Evolutionary conservation across 2,113 vertebrate species (phyloP).

Genomic region (Callocephalon fimbriatum): DNA sequence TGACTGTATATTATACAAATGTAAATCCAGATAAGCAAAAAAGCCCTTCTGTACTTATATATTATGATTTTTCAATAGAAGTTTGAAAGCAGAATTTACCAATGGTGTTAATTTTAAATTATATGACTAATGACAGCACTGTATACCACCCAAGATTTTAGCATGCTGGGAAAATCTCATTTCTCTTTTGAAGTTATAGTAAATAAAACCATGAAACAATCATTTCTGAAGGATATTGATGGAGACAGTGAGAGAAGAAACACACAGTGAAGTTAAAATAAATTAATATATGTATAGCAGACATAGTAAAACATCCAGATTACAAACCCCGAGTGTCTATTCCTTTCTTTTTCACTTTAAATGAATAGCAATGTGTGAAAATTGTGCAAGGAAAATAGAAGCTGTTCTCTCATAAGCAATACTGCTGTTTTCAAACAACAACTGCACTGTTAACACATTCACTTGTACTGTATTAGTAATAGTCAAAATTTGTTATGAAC

Average conservation of each 20-base stretch:
- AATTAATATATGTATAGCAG: not conserved
- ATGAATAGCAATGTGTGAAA: slow-evolving; percentile 36
- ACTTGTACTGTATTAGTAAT: slow-evolving; percentile 43
- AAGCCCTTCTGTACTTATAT: not conserved
- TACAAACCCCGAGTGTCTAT: not conserved
- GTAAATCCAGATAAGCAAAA: not conserved
- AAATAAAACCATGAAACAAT: not conserved
- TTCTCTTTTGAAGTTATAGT: slow-evolving; percentile 31
- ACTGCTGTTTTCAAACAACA: slow-evolving; percentile 22
- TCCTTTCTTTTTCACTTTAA: slow-evolving; percentile 35
- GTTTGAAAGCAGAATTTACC: slow-evolving; percentile 25
- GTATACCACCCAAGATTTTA: slow-evolving; percentile 25
- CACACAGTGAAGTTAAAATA: not conserved
- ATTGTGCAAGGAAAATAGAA: slow-evolving; percentile 34
- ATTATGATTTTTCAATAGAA: slow-evolving; percentile 16
- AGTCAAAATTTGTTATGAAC: not conserved
- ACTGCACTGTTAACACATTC: not conserved
- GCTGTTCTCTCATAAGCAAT: not conserved
- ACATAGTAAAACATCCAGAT: not conserved
- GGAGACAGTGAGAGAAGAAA: not conserved
- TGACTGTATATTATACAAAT: not conserved
- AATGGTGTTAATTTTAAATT: slow-evolving; percentile 42
- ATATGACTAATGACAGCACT: slow-evolving; percentile 11
- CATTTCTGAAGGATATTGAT: not conserved
- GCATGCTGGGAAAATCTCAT: not conserved